Base-by-base conservation (phyloP, 2,888 invertebrate species). In the Thera obeliscata region DNA sequence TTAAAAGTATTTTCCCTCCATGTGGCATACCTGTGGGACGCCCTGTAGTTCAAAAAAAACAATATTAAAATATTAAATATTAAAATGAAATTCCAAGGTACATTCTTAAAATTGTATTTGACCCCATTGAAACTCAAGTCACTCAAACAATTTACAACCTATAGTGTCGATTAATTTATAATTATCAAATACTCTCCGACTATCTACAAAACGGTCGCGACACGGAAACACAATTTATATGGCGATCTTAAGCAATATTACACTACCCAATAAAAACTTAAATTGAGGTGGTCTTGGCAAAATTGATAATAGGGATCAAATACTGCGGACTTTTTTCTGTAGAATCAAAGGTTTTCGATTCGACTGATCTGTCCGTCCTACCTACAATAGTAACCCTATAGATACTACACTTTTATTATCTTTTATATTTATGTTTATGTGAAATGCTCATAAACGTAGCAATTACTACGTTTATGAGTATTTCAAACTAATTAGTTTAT, bases 71-170 rank as follows among this genome's bases (percentile, higher is more conserved):
- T 22, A 22, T 22, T 22, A 22, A 22, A 22, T 22, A 22, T 22
- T 22, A 61, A 43, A 56, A 35, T 68, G 66, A 79, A 77, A 76
- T 56, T 48, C 64, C 22, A n/a, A 50, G 55, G 67, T 81, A 86
- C 81, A 81, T 89, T 91, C 90, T 92, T 91, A 90, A 88, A 91
- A 83, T 89, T 93, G 91, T 92, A 92, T 93, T 92, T 90, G 91
- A 91, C 90, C 89, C 89, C 90, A 90, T 88, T 85, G 82, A 91
- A 90, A 93, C 89, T 90, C 87, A 91, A 87, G 80, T 88, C 82
- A 77, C 87, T 83, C 85, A 89, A 91, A 91, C 88, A 89, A 87
- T 88, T 78, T 90, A 90, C 90, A 91, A 89, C 87, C 89, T 87
- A 88, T 83, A 81, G 79, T 84, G 83, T 86, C 81, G 83, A 86